Evolutionary conservation across 2,888 invertebrate genomes (phyloP).

Genomic region (Dusona sp.): DNA sequence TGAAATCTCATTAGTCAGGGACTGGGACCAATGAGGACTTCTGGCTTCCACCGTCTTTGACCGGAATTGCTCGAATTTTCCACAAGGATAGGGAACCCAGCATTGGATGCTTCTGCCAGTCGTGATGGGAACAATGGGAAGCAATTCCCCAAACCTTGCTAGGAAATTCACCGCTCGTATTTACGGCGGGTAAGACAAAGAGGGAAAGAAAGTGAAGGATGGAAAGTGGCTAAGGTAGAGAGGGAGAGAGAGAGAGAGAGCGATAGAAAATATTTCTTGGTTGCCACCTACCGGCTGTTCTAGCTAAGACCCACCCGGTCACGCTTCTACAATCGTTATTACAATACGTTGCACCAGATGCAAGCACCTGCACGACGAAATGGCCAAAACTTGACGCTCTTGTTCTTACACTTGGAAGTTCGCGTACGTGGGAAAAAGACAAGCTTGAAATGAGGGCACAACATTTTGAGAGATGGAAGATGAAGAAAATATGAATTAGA

Average conservation of each 20-base stretch:
- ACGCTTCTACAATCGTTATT: slow-evolving; percentile 64
- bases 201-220: neutral
- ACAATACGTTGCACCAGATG: slow-evolving; percentile 62
- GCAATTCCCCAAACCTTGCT: slow-evolving; percentile 66
- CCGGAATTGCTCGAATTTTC: slow-evolving; percentile 68
- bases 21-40: slow-evolving; percentile 22
- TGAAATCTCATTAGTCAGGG: slow-evolving; percentile 69
- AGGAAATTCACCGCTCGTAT: slow-evolving; percentile 43
- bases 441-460: neutral
- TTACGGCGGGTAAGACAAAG: neutral
- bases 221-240: neutral
- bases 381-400: slow-evolving; percentile 47
- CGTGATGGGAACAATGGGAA: slow-evolving; percentile 68
- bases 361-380: slow-evolving; percentile 22
- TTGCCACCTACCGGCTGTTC: slow-evolving; percentile 37
- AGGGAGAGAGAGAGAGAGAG: slow-evolving; percentile 24
- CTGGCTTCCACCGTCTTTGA: slow-evolving; percentile 55
- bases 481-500: neutral
- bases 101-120: slow-evolving; percentile 43
- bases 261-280: slow-evolving; percentile 52
- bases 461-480: neutral
- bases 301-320: slow-evolving; percentile 44
- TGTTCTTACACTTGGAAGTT: neutral
- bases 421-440: slow-evolving; percentile 14
- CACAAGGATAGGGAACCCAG: slow-evolving; percentile 64